Base-by-base conservation (phyloP, 1,140 invertebrate species). In the Brachionus rubens region DNA sequence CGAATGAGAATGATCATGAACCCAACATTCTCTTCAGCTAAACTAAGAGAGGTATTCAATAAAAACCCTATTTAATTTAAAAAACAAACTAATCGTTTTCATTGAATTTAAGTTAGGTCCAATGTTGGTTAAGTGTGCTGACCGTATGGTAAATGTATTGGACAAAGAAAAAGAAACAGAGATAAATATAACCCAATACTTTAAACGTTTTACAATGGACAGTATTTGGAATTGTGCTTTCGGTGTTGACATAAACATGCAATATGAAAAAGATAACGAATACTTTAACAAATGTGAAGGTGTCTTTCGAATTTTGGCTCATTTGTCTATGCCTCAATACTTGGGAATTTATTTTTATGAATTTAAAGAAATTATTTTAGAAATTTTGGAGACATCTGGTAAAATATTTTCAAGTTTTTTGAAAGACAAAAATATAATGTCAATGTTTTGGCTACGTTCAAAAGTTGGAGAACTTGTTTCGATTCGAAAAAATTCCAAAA, bases 21-120 rank as follows among this genome's bases (percentile, higher is more conserved):
- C 4, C 88, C 88, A 6, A 84, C 87, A 10, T 90, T 89, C 79
- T 87, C 87, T 2, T 82, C 86, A 1, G 81, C 84, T 2, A 89
- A 89, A 82, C 85, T 90, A 76, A 54, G 36, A 48, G 68, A 72
- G n/a, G 65, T 41, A 54, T 26, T 26, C 10, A 33, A 26, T 26
- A 54, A 54, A 2, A 54, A 24, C 26, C 26, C 5, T 76, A 9
- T 21, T 52, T 21, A n/a, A n/a, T n/a, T n/a, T n/a, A n/a, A n/a
- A n/a, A n/a, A n/a, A n/a, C n/a, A n/a, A n/a, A n/a, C n/a, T n/a
- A n/a, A n/a, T 52, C 24, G n/a, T 52, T 19, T 21, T 12, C 33
- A 33, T 40, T 5, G 10, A 19, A 26, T 16, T 5, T 33, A 59
- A 82, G 81, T 81, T 72, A 7, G 50, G 28, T 52, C 68, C 68